phyloP scores from a whole-genome alignment of 2,797 vertebrate genomes.

The Acanthiza pusilla region DNA sequence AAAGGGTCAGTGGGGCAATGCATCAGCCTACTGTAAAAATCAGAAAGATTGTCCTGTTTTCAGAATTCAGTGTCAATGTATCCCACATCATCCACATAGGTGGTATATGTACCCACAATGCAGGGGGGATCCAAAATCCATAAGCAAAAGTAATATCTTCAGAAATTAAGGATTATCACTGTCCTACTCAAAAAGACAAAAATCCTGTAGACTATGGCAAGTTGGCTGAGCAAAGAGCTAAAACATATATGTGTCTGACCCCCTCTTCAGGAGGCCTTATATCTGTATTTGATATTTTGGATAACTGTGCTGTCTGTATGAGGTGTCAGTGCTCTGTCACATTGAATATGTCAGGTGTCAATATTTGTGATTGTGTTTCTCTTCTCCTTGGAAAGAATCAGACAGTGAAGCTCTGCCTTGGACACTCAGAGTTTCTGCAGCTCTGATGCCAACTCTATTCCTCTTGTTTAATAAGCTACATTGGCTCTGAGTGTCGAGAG shows the following conservation, averaged over 20 bases:
- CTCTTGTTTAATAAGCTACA: neutral
- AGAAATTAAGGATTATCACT: neutral
- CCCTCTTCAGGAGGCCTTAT: neutral
- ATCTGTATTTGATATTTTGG: neutral
- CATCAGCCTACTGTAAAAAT: neutral
- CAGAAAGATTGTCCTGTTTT: neutral
- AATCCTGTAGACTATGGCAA: neutral
- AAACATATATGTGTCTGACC: neutral
- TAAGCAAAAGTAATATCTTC: neutral
- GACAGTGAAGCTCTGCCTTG: neutral
- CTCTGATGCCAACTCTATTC: neutral
- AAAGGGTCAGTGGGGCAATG: neutral
- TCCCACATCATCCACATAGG: neutral
- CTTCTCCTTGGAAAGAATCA: neutral
- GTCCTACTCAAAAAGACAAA: neutral
- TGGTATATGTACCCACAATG: neutral
- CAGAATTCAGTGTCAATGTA: neutral
- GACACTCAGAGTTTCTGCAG: neutral
- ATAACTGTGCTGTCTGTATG: neutral
- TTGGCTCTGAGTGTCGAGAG: neutral
- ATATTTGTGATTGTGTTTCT: neutral
- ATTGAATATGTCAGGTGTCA: neutral
- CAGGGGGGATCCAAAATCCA: accelerated
- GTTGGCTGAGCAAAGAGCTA: slow-evolving; percentile 9
- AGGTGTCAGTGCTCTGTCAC: neutral